phyloP scores from a whole-genome alignment of 1,140 invertebrate genomes.

The Bombyx mori region ASM3026992v2 NC_085132.1:11065001-11065500 shows the following conservation, averaged over 20 bases:
- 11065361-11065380: conserved; percentile 20
- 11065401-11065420: conserved; percentile 78
- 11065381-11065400: conserved; percentile 48
- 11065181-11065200: conserved; percentile 36
- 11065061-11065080: no score
- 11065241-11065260: conserved; percentile 63
- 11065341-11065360: conserved; percentile 46
- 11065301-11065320: conserved; percentile 48
- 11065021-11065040: no score
- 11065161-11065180: conserved; percentile 52
- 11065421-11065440: conserved; percentile 80
- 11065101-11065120: no score
- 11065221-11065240: conserved; percentile 12
- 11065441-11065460: conserved; percentile 84
- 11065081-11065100: no score
- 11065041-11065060: no score
- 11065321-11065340: conserved; percentile 55
- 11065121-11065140: conserved; percentile 19
- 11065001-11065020: no score
- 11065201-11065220: conserved; percentile 38
- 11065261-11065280: conserved; percentile 76
- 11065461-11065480: conserved; percentile 86
- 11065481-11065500: conserved; percentile 82
- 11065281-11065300: conserved; percentile 72
- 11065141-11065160: conserved; percentile 32